Evolutionary conservation across 1,140 invertebrate genomes (phyloP).

Genomic region (Uloborus diversus): DNA sequence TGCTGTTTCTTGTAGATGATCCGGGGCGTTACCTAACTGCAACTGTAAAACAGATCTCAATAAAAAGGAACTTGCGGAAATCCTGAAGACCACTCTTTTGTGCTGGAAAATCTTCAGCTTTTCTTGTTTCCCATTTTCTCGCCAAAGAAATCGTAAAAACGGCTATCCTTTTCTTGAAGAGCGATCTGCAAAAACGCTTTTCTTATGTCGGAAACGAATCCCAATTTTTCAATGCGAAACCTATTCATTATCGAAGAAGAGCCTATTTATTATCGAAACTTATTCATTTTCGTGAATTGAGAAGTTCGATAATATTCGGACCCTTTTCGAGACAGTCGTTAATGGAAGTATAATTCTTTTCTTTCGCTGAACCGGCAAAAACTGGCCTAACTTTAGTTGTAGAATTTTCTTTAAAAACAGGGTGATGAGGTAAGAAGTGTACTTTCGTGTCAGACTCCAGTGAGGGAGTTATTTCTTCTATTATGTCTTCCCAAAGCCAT

Average conservation of each 20-base stretch:
- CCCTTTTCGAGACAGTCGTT: constrained; percentile 38
- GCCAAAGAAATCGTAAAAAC: background rate
- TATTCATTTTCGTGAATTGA: constrained; percentile 60
- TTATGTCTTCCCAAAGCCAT: constrained; percentile 25
- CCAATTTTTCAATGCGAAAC: background rate
- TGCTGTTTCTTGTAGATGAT: background rate
- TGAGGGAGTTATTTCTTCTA: constrained; percentile 22
- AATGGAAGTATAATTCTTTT: constrained; percentile 4
- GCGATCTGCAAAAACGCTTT: constrained; percentile 14
- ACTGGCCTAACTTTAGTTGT: constrained; percentile 49
- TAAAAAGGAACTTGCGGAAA: background rate
- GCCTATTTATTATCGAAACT: too few relatives aligned
- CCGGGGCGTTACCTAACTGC: background rate
- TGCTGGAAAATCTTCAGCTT: background rate
- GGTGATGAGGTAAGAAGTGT: background rate
- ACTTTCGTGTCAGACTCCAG: background rate
- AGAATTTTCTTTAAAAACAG: constrained; percentile 53
- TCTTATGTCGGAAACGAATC: background rate
- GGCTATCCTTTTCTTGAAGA: background rate
- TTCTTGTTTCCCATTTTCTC: background rate
- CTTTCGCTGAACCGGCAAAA: constrained; percentile 14
- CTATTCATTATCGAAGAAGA: background rate
- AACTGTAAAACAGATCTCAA: background rate
- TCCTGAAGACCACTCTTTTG: background rate
- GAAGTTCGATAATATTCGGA: constrained; percentile 4